Base-by-base conservation (phyloP, 2,888 invertebrate genomes). In the Ichneumon xanthorius region DNA sequence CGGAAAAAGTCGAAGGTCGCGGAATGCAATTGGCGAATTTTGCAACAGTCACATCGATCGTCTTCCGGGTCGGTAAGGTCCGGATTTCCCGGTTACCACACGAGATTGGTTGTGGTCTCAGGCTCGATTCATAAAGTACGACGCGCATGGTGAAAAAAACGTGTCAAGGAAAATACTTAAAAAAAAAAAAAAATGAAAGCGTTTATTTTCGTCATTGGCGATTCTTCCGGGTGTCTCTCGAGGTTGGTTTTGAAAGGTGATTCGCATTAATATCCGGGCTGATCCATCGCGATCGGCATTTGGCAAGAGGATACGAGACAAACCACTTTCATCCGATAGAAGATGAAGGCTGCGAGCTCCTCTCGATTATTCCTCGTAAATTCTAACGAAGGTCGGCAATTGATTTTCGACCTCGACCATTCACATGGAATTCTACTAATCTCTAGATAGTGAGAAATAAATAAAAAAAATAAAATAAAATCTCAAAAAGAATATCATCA, bases 201-300 rank as follows among this genome's bases (percentile, higher is more conserved):
- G 70, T 70, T 68, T 58, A 48, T 75, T 45, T 11, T 9, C 19
- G 30, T 30, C 68, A 22, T 53, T 63, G 30, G 55, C 50, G 58
- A 58, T 45, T 65, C 45, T 9, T 40, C 37, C 33, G 30, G 61
- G 50, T 61, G 16, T 30, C 30, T 82, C 73, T 81, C 75, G 84
- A 87, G 87, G 87, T 79, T 87, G 82, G 86, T 91, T 91, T 91
- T 89, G 91, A 91, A 91, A 91, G 91, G 91, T 88, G 78, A 86
- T 68, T 81, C 78, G 73, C 88, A 77, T 80, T 88, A 81, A 85
- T 83, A 90, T 89, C 89, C 87, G 89, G 87, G 90, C 90, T 88
- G 88, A 76, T 70, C 72, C 58, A 73, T 48, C 45, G 65, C 61
- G 16, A 30, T 30, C 16, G 33, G 26, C 61, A 33, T 16, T 30